Evolutionary conservation across 1,140 invertebrate species (phyloP).

Genomic region (Helicoverpa zea): DNA sequence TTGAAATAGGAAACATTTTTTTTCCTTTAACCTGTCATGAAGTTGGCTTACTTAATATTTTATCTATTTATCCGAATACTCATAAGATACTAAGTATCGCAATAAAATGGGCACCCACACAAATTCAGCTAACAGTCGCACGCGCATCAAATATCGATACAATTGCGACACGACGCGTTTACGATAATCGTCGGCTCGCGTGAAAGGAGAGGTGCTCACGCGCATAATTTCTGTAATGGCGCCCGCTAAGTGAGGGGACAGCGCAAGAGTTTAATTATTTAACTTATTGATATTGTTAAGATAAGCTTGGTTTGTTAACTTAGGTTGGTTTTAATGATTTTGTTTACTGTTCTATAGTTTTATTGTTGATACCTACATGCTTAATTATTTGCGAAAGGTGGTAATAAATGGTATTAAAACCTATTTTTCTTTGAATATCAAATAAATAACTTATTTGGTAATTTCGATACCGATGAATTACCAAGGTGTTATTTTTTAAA

Average conservation of each 20-base stretch:
- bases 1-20: no score
- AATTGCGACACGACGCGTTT: slow-evolving; percentile 53
- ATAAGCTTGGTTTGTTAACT: slow-evolving; percentile 18
- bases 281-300: slow-evolving; percentile 36
- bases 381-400: background rate
- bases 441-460: no score
- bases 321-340: slow-evolving; percentile 13
- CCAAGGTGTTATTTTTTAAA: no score
- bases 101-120: slow-evolving; percentile 36
- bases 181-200: slow-evolving; percentile 54
- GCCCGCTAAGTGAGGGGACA: slow-evolving; percentile 51
- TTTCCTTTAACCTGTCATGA: no score
- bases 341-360: no score
- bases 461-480: no score
- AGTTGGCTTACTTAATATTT: no score
- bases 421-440: no score
- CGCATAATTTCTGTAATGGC: slow-evolving; percentile 56
- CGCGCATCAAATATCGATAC: slow-evolving; percentile 45
- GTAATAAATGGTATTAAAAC: no score
- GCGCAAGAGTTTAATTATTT: slow-evolving; percentile 48
- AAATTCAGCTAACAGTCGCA: slow-evolving; percentile 43
- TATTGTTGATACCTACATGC: background rate
- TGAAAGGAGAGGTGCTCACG: slow-evolving; percentile 54
- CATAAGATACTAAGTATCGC: background rate
- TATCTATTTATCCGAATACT: no score